phyloP scores from a whole-genome alignment of 2,797 vertebrate genomes.

The Eulemur albifrons region DNA sequence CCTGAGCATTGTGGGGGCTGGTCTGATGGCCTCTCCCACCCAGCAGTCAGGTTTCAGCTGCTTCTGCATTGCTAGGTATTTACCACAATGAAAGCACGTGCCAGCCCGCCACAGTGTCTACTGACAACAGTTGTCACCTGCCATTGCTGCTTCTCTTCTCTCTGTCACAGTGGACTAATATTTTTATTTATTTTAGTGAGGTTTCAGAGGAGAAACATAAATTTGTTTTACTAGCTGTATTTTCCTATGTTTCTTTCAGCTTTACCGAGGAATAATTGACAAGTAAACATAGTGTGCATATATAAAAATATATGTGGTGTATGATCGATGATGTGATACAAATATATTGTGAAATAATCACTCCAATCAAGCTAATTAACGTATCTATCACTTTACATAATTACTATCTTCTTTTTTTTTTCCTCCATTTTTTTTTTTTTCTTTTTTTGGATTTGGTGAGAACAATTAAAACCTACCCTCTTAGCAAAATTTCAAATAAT shows the following conservation, averaged over 20 bases:
- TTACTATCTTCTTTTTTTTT: neutral
- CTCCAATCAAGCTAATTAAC: neutral
- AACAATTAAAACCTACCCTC: neutral
- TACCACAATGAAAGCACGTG: too few relatives aligned
- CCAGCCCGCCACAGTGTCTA: neutral
- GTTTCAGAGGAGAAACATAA: neutral
- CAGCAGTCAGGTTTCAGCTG: neutral
- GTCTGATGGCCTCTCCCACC: neutral
- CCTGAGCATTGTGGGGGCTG: fast-evolving
- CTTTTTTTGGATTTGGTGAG: neutral
- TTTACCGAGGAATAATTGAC: neutral
- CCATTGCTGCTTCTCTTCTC: neutral
- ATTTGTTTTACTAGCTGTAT: neutral
- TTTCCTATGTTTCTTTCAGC: neutral
- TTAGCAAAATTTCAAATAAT: neutral
- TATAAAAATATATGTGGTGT: neutral
- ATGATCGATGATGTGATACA: neutral
- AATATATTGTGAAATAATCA: neutral
- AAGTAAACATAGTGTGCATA: neutral
- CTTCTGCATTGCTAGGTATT: neutral
- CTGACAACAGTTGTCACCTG: neutral
- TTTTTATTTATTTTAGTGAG: neutral
- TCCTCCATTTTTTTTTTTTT: too few relatives aligned
- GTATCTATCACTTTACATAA: neutral
- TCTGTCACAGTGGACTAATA: too few relatives aligned